These are phyloP conservation scores for Melanotus villosus DNA, from an alignment of 2,888 invertebrate species.

Conservation along the genomic window DNA sequence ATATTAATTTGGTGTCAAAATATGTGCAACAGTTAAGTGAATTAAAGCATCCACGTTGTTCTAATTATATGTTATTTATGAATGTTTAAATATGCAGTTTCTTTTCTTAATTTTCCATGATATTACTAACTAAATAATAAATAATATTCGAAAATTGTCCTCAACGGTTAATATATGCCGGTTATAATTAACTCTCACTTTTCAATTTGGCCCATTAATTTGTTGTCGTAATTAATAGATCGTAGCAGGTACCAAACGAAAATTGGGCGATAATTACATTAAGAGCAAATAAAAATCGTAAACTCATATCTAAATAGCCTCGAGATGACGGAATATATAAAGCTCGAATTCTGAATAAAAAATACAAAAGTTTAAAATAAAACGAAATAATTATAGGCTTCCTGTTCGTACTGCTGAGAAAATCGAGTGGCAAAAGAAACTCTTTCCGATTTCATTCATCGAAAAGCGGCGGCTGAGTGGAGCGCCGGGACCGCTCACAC, in stretches of 20 bases:
- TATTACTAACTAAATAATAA: too few species aligned
- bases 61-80: too few species aligned
- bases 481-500: constrained; percentile 31
- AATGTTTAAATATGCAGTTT: too few species aligned
- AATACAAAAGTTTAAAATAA: constrained; percentile 28
- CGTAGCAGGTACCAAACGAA: neutral
- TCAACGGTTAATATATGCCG: neutral
- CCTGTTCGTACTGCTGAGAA: constrained; percentile 27
- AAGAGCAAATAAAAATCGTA: constrained; percentile 12
- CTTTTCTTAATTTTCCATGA: too few species aligned
- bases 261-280: neutral
- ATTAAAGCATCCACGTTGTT: too few species aligned
- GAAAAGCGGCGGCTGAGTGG: neutral
- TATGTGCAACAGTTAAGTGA: too few species aligned
- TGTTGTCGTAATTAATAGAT: constrained; percentile 4
- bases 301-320: constrained; percentile 17
- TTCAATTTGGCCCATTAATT: neutral
- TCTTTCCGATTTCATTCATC: constrained; percentile 32
- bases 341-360: constrained; percentile 6
- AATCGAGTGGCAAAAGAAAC: constrained; percentile 40
- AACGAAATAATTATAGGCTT: constrained; percentile 33
- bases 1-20: too few species aligned
- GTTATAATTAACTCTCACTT: constrained; percentile 1
- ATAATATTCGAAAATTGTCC: neutral
- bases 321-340: constrained; percentile 19